Base-by-base conservation (phyloP, 2,888 invertebrate species). In the Automeris io region DNA sequence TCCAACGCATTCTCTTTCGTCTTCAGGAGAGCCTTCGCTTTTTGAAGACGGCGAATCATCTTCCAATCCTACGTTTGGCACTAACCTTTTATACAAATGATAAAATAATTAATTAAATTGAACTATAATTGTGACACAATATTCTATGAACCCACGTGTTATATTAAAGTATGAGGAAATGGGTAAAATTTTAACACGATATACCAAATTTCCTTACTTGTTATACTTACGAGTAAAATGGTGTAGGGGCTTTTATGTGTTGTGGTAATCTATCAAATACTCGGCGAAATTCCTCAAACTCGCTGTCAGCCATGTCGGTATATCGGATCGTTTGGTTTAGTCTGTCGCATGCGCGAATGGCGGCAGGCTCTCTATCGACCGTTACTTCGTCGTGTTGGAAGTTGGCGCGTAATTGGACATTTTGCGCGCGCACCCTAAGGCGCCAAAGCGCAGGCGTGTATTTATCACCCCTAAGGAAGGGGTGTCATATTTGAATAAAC, bases 201-300 rank as follows among this genome's bases (percentile, higher is more conserved):
- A 8, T 11, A 18, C 13, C 9, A 16, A 9, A 24, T 19, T 13
- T 41, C 9, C 37, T 19, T 9, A 22, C 47, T 49, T 51, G 29
- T 26, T 57, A 40, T 56, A 92, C 95, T 95, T 90, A 96, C 96
- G 95, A 95, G 81, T 96, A 96, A 83, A 93, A 95, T 41, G 94
- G 93, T 56, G 93, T 90, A 38, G 95, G 91, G 35, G 92, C 92
- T 72, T 91, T 93, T 51, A 91, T 90, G 63, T 92, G 92, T 70
- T 93, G 93, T 43, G 93, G 92, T 73, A 93, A 87, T 82, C 91
- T 90, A 65, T 95, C 94, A 79, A 95, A 95, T 75, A 92, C 92
- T 65, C 93, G 92, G 65, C 93, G 92, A 88, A 96, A 95, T 90
- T 96, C 95, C 85, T 96, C 96, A 87, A 95, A 96, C 86, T 96